Base-by-base conservation (phyloP, 1,140 invertebrate genomes). In the Globodera rostochiensis region DNA sequence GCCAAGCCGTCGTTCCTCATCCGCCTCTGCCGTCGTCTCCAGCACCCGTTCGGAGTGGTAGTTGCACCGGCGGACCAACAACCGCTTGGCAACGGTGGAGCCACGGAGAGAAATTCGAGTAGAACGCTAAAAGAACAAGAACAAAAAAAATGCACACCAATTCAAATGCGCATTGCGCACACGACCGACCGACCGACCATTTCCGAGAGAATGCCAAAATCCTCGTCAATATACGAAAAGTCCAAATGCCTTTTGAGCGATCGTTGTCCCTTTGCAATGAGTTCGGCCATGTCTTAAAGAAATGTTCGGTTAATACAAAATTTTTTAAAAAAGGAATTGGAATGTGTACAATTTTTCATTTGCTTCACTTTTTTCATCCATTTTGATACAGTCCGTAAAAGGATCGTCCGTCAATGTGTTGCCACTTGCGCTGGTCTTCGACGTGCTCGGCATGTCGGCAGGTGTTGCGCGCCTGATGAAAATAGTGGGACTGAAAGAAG, bases 401-500 rank as follows among this genome's bases (percentile, higher is more conserved):
- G 88, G 83, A 13, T 86, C 87, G 8, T 78, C 64, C 50, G 64
- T 46, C 13, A 21, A 8, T 7, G 69, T 19, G 1, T 3, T 64
- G 57, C 13, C 57, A 4, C n/a, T n/a, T n/a, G n/a, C n/a, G n/a
- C n/a, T n/a, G n/a, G 45, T 81, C 80, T 46, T 77, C 75, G 74
- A 84, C 82, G 57, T 78, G 50, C 84, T 84, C 19, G 87, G 86
- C 77, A 85, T 82, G 9, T 57, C 76, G 6, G 80, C 80, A 45
- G 81, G 49, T 76, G 49, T 80, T 74, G 66, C 96, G 93, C 92
- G 99, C 97, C 83, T 96, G 93, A 92, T 99, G 96, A 93, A 98
- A 99, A 92, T 99, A 99, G 92, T 99, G 97, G 25, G 96, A 98
- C 90, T 99, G 97, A 92, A 99, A 99, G 91, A 99, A 99, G 87